Evolutionary conservation across 2,797 vertebrate species (phyloP).

Genomic region (Atherinosoma microstoma): DNA sequence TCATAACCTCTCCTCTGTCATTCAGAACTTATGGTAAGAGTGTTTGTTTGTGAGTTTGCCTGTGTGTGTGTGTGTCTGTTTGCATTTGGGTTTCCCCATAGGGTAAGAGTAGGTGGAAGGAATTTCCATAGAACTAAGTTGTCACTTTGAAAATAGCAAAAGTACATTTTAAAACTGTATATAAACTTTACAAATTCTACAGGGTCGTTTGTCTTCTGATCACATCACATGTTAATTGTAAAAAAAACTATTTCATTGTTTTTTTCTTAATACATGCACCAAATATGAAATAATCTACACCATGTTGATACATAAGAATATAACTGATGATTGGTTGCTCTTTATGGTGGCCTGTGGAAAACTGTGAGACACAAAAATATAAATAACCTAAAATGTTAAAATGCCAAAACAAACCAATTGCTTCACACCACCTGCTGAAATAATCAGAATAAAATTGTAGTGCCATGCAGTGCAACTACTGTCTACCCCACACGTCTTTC

Average conservation of each 20-base stretch:
- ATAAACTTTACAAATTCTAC: too few relatives aligned
- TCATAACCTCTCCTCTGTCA: conserved; percentile 58
- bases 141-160: too few relatives aligned
- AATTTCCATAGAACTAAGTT: too few relatives aligned
- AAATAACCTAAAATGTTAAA: neutral
- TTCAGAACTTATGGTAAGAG: conserved; percentile 38
- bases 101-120: neutral
- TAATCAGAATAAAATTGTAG: too few relatives aligned
- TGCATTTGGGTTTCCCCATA: conserved; percentile 5
- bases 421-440: too few relatives aligned
- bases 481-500: too few relatives aligned
- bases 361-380: neutral
- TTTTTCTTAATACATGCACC: conserved; percentile 33
- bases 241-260: conserved; percentile 17
- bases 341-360: neutral
- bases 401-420: too few relatives aligned
- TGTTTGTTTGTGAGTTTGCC: conserved; percentile 24
- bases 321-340: neutral
- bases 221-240: too few relatives aligned
- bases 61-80: neutral
- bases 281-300: neutral
- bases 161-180: too few relatives aligned
- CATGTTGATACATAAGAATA: neutral
- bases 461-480: too few relatives aligned
- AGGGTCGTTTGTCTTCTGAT: too few relatives aligned